Conservation (phyloP, 2,888 invertebrate genomes). For the Noctua pronuba region DNA sequence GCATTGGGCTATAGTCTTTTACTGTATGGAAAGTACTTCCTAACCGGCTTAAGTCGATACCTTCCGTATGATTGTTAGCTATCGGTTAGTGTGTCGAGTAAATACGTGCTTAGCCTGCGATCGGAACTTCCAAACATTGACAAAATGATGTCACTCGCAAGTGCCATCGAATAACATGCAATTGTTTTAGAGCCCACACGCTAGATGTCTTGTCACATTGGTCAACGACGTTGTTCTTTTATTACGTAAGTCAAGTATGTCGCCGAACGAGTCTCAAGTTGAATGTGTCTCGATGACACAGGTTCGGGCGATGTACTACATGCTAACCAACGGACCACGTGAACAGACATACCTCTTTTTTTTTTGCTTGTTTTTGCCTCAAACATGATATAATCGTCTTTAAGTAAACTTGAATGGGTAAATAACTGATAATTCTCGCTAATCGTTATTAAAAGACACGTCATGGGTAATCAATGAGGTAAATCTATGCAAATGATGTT, state of each 20-base stretch:
- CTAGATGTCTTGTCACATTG: constrained; percentile 69
- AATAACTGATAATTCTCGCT: constrained; percentile 43
- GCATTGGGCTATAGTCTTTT: neutral
- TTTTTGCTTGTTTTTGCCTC: constrained; percentile 20
- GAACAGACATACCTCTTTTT: constrained; percentile 13
- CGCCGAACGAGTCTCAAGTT: constrained; percentile 51
- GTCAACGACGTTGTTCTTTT: constrained; percentile 71
- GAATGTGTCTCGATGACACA: constrained; percentile 49
- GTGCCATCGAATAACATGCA: constrained; percentile 61
- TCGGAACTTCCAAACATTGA: constrained; percentile 65
- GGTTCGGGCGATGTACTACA: constrained; percentile 41
- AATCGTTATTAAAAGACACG: constrained; percentile 60
- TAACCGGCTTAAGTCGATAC: neutral
- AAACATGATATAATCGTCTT: constrained; percentile 23
- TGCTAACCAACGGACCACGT: neutral
- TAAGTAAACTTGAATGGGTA: constrained; percentile 57
- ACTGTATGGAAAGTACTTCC: neutral
- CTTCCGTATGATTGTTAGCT: constrained; percentile 43
- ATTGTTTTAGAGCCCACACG: constrained; percentile 70
- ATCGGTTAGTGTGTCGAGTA: constrained; percentile 64
- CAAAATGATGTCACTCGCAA: constrained; percentile 70
- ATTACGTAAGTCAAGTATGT: constrained; percentile 76
- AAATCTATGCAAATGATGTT: constrained; percentile 68
- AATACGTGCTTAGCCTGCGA: constrained; percentile 58
- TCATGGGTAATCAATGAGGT: constrained; percentile 64